phyloP scores from a whole-genome alignment of 64 coral and sea anemone species.

The Astreopora myriophthalma region DNA sequence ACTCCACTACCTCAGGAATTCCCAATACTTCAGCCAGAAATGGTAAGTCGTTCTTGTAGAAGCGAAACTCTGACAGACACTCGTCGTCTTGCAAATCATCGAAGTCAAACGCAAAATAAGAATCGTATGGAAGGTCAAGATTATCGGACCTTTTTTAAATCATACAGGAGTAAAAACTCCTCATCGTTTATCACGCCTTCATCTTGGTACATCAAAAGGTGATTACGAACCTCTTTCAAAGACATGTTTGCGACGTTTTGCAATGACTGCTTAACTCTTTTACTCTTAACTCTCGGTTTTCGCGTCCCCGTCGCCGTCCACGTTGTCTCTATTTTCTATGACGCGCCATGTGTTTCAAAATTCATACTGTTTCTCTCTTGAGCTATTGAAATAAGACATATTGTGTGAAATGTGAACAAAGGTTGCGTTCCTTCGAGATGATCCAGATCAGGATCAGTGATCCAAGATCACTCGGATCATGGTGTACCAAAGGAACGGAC shows the following conservation, averaged over 20 bases:
- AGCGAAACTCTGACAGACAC: not conserved
- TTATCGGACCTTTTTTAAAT: not conserved
- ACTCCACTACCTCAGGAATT: not conserved
- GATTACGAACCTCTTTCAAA: not conserved
- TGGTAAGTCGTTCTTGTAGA: too few species aligned
- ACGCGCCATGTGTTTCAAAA: too few species aligned
- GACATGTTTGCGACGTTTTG: not conserved
- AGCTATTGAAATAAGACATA: too few species aligned
- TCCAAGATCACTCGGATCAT: too few species aligned
- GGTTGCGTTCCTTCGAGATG: too few species aligned
- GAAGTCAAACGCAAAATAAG: not conserved
- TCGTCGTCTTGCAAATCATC: not conserved
- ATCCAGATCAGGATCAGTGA: too few species aligned
- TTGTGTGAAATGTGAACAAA: too few species aligned
- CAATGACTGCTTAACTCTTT: not conserved
- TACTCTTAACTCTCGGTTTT: not conserved
- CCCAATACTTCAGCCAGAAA: not conserved
- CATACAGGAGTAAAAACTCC: not conserved
- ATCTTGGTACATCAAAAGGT: conserved; percentile 1
- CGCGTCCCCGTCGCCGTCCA: not conserved
- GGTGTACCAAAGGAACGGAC: too few species aligned
- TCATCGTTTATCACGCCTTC: not conserved
- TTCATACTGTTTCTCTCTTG: too few species aligned
- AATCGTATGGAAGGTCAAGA: not conserved
- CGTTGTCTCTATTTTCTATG: not conserved